phyloP scores from a whole-genome alignment of 1,140 invertebrate genomes.

The Drosophila santomea region DNA sequence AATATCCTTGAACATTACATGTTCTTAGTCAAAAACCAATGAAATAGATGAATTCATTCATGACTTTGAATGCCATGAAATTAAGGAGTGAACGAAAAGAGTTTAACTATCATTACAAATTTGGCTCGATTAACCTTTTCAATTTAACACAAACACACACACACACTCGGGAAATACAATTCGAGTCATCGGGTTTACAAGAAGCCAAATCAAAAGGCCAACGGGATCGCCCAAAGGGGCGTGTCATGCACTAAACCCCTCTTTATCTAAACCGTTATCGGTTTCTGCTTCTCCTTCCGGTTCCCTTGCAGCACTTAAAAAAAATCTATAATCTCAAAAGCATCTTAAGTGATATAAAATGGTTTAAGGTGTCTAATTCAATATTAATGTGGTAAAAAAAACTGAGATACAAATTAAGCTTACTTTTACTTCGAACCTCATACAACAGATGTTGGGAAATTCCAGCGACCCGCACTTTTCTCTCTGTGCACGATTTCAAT shows the following conservation, averaged over 20 bases:
- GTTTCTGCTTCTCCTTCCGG: background rate
- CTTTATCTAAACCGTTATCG: constrained; percentile 3
- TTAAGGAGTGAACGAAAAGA: background rate
- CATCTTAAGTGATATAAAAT: too few species aligned
- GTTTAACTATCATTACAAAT: constrained; percentile 61
- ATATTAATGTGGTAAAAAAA: too few species aligned
- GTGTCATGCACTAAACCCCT: constrained; percentile 30
- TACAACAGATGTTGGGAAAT: too few species aligned
- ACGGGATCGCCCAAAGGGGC: constrained; percentile 21
- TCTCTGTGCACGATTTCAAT: constrained; percentile 51
- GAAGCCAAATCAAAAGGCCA: constrained; percentile 44
- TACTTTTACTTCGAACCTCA: too few species aligned
- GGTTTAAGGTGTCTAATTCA: too few species aligned
- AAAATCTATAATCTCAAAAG: background rate
- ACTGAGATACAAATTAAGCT: too few species aligned
- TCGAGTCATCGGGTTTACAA: constrained; percentile 28
- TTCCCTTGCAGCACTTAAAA: constrained; percentile 2
- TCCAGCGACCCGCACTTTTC: background rate
- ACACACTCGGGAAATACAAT: background rate
- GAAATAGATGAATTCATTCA: background rate
- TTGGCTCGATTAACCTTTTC: constrained; percentile 79
- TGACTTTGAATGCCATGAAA: constrained; percentile 28
- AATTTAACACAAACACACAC: constrained; percentile 20
- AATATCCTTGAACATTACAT: background rate
- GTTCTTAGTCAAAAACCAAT: background rate